Percentiles rank a stretch among this genome's conserved stretches.
Conservation (phyloP, 2,797 vertebrate genomes). For the Diglossa cyanea region DNA sequence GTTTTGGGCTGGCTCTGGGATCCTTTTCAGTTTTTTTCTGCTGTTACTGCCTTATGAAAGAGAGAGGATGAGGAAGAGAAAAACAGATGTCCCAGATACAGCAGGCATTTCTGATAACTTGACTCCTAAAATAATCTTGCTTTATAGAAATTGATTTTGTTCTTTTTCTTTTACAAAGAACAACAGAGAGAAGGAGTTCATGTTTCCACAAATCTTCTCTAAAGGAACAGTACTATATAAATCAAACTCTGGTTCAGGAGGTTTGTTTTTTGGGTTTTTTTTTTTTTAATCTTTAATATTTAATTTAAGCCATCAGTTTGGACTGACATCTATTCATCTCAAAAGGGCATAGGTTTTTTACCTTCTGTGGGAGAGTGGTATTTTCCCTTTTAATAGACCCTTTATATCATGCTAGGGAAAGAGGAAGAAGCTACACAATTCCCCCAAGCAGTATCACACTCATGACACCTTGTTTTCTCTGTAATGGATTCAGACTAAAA, state of each 20-base stretch:
- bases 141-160: conserved; percentile 52
- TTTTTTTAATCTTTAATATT: not conserved
- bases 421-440: not conserved
- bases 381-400: not conserved
- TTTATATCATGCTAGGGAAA: not conserved
- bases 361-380: not conserved
- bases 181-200: not conserved
- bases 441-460: not conserved
- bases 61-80: not conserved
- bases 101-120: conserved; percentile 20
- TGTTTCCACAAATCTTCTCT: conserved; percentile 24
- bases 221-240: conserved; percentile 18
- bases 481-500: not conserved
- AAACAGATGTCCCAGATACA: conserved; percentile 57
- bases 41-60: not conserved
- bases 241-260: conserved; percentile 12
- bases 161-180: conserved; percentile 31
- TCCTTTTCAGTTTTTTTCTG: not conserved
- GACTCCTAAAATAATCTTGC: conserved; percentile 54
- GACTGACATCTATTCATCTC: conserved; percentile 5
- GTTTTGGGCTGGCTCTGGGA: not conserved
- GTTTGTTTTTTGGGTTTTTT: not conserved
- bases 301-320: conserved; percentile 31
- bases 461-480: conserved; percentile 1
- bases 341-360: not conserved